Evolutionary conservation across 92 coral and sea anemone species (phyloP).

Genomic region (Plumapathes pennacea): DNA sequence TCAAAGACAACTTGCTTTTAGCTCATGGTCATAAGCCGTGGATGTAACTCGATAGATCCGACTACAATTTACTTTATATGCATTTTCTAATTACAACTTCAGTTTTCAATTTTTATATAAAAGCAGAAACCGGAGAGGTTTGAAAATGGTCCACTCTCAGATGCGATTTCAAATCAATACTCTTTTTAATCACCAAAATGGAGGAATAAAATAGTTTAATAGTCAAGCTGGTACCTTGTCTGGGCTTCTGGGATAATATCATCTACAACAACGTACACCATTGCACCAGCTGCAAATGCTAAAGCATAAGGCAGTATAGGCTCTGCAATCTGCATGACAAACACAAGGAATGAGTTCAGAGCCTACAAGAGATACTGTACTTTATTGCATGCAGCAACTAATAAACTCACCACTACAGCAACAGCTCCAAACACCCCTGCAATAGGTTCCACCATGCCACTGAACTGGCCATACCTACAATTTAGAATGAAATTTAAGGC

Average conservation of each 20-base stretch:
- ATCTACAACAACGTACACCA: constrained; percentile 98
- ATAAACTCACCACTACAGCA: constrained; percentile 83
- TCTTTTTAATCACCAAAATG: no score
- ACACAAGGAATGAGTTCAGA: background rate
- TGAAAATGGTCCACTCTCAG: no score
- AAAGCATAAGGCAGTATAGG: constrained; percentile 92
- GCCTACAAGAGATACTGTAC: no score
- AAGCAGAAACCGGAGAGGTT: no score
- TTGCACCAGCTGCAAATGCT: constrained; percentile 99
- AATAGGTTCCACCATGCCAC: constrained; percentile 99
- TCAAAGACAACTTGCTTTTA: no score
- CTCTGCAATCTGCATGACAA: constrained; percentile 78
- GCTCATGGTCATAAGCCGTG: no score
- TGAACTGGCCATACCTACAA: constrained; percentile 94
- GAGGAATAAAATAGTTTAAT: background rate
- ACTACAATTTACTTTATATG: no score
- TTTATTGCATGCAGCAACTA: no score
- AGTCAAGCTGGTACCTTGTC: constrained; percentile 59
- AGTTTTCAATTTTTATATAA: no score
- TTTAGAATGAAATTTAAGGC: background rate
- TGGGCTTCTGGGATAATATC: constrained; percentile 98
- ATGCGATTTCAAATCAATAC: no score
- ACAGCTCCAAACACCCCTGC: constrained; percentile 95
- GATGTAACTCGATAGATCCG: no score
- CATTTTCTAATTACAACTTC: no score